Conservation (phyloP, 35 echinoderm and acorn worm species). For the Apostichopus parvimensis region DNA sequence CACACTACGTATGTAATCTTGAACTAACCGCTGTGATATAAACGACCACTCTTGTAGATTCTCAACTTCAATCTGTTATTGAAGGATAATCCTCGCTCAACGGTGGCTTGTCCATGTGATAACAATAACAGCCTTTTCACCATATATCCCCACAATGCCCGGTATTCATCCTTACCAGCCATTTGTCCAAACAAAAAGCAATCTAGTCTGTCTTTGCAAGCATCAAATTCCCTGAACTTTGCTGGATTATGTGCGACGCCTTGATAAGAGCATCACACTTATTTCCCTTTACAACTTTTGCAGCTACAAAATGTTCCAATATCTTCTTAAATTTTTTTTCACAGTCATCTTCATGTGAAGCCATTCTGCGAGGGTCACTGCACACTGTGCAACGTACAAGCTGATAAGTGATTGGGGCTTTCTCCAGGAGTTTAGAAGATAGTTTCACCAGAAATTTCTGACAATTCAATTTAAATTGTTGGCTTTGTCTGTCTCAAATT, state of each 20-base stretch:
- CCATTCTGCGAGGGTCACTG: conserved; percentile 1
- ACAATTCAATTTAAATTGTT: background rate
- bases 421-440: background rate
- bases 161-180: too few relatives aligned
- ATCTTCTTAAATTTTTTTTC: background rate
- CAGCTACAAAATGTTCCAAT: background rate
- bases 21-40: conserved; percentile 21
- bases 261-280: background rate
- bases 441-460: background rate
- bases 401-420: background rate
- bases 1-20: background rate
- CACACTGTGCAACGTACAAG: background rate
- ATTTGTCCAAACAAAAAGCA: background rate
- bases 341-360: background rate
- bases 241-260: background rate
- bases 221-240: background rate
- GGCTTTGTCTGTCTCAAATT: background rate
- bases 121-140: background rate
- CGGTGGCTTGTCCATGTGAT: conserved; percentile 52
- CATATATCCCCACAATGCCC: background rate
- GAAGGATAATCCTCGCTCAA: conserved; percentile 51
- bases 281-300: background rate
- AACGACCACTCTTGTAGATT: conserved; percentile 20
- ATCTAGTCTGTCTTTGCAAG: background rate
- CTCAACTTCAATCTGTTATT: conserved; percentile 45